Conservation (phyloP, 1,140 invertebrate species). For the Lordiphosa mommai region DNA sequence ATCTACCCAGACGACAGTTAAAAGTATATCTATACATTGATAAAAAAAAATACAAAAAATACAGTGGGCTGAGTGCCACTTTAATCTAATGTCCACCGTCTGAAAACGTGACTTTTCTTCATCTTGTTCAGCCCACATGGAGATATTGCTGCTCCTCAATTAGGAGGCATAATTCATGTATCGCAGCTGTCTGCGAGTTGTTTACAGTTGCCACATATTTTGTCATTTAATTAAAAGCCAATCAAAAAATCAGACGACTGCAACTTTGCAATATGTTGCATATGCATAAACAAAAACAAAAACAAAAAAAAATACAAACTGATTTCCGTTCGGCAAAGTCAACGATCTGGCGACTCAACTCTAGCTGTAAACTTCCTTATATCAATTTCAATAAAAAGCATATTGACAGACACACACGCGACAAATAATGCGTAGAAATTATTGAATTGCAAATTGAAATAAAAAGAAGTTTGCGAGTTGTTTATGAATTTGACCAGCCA, state of each 20-base stretch:
- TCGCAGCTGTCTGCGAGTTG: slow-evolving; percentile 49
- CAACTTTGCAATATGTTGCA: slow-evolving; percentile 24
- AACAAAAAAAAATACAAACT: slow-evolving; percentile 61
- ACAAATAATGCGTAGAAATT: slow-evolving; percentile 71
- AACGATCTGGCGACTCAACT: slow-evolving; percentile 34
- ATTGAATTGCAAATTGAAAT: slow-evolving; percentile 74
- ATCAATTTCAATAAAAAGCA: slow-evolving; percentile 67
- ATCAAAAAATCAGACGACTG: slow-evolving; percentile 64
- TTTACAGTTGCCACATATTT: slow-evolving; percentile 68
- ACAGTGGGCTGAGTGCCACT: too few species aligned
- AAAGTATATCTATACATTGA: too few species aligned
- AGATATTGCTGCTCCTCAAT: slow-evolving; percentile 45
- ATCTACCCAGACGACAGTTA: too few species aligned
- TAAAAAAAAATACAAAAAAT: too few species aligned
- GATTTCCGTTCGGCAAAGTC: slow-evolving; percentile 61
- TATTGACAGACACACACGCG: slow-evolving; percentile 52
- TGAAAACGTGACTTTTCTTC: too few species aligned
- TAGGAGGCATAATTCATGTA: slow-evolving; percentile 71
- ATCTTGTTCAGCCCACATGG: slow-evolving; percentile 22
- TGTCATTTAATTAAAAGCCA: slow-evolving; percentile 75
- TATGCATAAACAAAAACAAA: slow-evolving; percentile 56
- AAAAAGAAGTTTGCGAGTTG: slow-evolving; percentile 65
- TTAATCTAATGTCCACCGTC: too few species aligned
- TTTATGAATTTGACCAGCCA: slow-evolving; percentile 59
- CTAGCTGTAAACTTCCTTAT: slow-evolving; percentile 68